Base-by-base conservation (phyloP, 2,113 vertebrate species). In the Chunga burmeisteri region DNA sequence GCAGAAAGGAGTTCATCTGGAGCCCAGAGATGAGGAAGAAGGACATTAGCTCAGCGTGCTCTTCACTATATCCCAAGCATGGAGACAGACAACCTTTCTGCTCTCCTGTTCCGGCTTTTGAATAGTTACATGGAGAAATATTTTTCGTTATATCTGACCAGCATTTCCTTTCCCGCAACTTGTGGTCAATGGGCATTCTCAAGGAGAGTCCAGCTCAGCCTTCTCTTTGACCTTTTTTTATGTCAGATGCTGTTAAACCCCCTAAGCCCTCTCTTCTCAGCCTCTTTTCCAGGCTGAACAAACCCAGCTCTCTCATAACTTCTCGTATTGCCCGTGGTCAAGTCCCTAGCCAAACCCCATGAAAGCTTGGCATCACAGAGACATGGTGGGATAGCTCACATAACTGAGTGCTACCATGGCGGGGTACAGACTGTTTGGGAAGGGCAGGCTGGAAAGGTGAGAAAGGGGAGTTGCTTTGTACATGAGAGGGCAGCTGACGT, bases 381-480 rank as follows among this genome's bases (percentile, higher is more conserved):
- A 23, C 0, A 0, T 11, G 46, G 23, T 62, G 62, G 62, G 20
- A 32, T 8, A 62, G 29, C 13, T 70, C 71, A 29, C 25, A 16
- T 19, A 26, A 21, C 0, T 19, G 29, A 32, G 42, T 15, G 49
- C 44, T 81, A 20, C 42, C 3, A 0, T 20, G 49, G 53, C 46
- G 52, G 52, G 30, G 22, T 44, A 34, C 32, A 16, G 22, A 10
- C 6, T 27, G 8, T 56, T 72, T 29, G 55, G 50, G 36, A 79
- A 65, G 50, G 10, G 9, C 52, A 67, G 34, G 9, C 10, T 2
- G 1, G 11, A 13, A 65, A 49, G 36, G 3, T 25, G 53, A 73
- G 56, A 53, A 77, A 44, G 11, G 5, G 4, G 59, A 72, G 22
- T 36, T 53, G 38, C 23, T 44, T 63, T 72, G 16, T 29, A 16